Evolutionary conservation across 2,113 vertebrate genomes (phyloP).

Genomic region (Chaetops frenatus): DNA sequence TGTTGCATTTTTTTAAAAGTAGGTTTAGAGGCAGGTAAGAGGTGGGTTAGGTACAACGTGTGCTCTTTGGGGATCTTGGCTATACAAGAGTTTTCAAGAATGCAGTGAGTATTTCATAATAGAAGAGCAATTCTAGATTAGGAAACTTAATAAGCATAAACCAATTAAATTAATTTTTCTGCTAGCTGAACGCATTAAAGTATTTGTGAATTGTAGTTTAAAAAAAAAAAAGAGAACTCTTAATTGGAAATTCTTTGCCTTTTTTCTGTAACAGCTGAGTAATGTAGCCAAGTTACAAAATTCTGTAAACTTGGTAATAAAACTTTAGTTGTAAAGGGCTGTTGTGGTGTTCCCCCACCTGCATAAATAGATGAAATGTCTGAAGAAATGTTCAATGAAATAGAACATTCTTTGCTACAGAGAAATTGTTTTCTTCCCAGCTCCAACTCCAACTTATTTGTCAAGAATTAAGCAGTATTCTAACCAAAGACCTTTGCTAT

Average conservation of each 20-base stretch:
- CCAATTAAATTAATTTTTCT: background rate
- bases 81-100: background rate
- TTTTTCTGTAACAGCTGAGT: background rate
- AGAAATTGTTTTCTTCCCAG: background rate
- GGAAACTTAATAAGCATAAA: background rate
- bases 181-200: background rate
- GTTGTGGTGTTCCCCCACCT: background rate
- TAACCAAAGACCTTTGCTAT: background rate
- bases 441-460: background rate
- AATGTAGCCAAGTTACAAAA: background rate
- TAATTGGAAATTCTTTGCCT: background rate
- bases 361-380: background rate
- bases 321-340: background rate
- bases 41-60: background rate
- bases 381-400: background rate
- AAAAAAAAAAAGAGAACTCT: background rate
- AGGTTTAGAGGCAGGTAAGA: background rate
- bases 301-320: background rate
- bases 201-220: background rate
- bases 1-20: background rate
- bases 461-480: background rate
- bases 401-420: background rate
- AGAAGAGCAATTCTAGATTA: background rate
- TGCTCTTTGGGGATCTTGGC: background rate
- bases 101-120: background rate